phyloP scores from a whole-genome alignment of 2,888 invertebrate species.

The Liodrosophila aerea region DNA sequence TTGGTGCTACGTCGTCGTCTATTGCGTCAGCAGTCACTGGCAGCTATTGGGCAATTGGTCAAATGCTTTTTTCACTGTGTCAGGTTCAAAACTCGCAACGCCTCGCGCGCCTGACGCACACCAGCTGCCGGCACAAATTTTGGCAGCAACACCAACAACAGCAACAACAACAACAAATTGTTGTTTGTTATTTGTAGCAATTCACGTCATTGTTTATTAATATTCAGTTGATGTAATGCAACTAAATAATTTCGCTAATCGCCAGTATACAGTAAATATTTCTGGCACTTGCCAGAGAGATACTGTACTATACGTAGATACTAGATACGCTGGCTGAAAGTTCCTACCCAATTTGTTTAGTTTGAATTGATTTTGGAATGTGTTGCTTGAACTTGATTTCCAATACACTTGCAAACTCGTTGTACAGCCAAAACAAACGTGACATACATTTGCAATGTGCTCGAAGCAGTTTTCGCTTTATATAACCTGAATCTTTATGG shows the following conservation, averaged over 20 bases:
- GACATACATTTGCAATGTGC: conserved; percentile 3
- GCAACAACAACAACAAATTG: conserved; percentile 30
- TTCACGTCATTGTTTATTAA: conserved; percentile 71
- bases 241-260: conserved; percentile 39
- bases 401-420: conserved; percentile 4
- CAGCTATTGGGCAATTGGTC: conserved; percentile 68
- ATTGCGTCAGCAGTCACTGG: conserved; percentile 56
- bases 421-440: conserved; percentile 8
- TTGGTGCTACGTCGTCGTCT: conserved; percentile 50
- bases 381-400: conserved; percentile 4
- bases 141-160: conserved; percentile 31
- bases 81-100: conserved; percentile 66
- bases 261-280: conserved; percentile 16
- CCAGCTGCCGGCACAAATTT: conserved; percentile 16
- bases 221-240: conserved; percentile 71
- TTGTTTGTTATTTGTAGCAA: conserved; percentile 12
- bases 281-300: conserved; percentile 12
- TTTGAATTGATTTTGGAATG: conserved; percentile 6
- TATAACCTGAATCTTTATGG: too few relatives aligned
- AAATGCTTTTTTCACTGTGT: conserved; percentile 65
- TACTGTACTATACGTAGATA: not conserved
- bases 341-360: conserved; percentile 2
- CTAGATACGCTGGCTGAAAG: conserved; percentile 6
- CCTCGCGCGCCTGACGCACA: conserved; percentile 52
- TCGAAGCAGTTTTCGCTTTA: too few relatives aligned